Evolutionary conservation across 2,113 vertebrate genomes (phyloP).

Genomic region (Dasyornis broadbenti): DNA sequence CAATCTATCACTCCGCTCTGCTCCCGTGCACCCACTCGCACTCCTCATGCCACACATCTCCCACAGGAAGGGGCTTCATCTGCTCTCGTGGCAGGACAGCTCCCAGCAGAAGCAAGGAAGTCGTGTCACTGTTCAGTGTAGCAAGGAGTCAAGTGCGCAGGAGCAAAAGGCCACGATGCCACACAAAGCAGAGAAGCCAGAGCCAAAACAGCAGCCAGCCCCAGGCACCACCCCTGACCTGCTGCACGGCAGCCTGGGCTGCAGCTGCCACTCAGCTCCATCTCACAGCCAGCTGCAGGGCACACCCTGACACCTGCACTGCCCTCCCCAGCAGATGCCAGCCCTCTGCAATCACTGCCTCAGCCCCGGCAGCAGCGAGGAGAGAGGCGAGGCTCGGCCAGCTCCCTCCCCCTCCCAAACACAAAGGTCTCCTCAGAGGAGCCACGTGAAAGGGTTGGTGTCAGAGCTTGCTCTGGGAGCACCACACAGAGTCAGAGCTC

Average conservation of each 20-base stretch:
- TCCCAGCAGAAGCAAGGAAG: background rate
- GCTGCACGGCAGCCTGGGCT: fast-evolving
- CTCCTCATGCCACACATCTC: background rate
- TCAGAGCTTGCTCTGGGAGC: background rate
- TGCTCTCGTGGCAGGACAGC: background rate
- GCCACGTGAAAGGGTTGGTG: background rate
- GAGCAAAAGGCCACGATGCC: background rate
- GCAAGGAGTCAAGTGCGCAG: background rate
- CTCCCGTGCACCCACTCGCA: background rate
- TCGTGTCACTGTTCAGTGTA: fast-evolving
- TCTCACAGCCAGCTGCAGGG: background rate
- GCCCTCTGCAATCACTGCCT: background rate
- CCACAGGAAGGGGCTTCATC: fast-evolving
- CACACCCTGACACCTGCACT: fast-evolving
- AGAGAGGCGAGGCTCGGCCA: background rate
- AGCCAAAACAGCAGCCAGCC: background rate
- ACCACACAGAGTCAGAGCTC: background rate
- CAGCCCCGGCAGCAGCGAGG: fast-evolving
- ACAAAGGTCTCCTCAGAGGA: background rate
- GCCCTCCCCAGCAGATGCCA: background rate
- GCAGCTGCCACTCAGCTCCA: background rate
- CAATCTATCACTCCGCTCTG: background rate
- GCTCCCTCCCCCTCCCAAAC: background rate
- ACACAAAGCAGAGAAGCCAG: background rate
- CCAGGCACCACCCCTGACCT: background rate